These are phyloP conservation scores for Nomia melanderi DNA, from an alignment of 1,140 invertebrate species.

Conservation along the genomic window DNA sequence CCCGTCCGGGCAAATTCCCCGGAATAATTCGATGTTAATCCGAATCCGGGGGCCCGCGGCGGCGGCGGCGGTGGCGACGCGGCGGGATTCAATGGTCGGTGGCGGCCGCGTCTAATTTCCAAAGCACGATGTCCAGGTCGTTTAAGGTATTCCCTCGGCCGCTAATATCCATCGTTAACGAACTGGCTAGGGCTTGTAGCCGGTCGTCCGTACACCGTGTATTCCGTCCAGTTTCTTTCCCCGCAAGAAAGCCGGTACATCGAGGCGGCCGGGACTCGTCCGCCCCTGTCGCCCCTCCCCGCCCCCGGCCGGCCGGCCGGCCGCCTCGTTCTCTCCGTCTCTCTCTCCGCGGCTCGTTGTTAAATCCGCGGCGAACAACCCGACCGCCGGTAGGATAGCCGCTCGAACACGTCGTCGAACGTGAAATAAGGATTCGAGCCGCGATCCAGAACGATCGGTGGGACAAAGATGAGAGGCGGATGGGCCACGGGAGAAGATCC, in stretches of 20 bases:
- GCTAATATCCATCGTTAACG: constrained; percentile 54
- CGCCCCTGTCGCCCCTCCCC: neutral
- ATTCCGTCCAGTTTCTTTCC: constrained; percentile 44
- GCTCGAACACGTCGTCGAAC: constrained; percentile 55
- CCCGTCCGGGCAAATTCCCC: neutral
- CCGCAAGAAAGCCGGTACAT: constrained; percentile 50
- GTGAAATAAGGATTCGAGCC: constrained; percentile 54
- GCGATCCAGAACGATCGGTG: constrained; percentile 32
- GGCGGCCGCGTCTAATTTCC: neutral
- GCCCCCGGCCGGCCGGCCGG: neutral
- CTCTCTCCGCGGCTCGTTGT: constrained; percentile 28
- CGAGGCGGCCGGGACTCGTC: constrained; percentile 13
- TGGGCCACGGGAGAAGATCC: neutral
- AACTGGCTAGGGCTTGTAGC: constrained; percentile 42
- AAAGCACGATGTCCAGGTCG: constrained; percentile 5
- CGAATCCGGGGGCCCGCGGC: neutral
- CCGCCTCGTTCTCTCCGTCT: neutral
- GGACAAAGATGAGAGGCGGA: constrained; percentile 45
- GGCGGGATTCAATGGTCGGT: neutral
- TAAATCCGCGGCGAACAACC: constrained; percentile 61
- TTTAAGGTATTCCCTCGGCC: constrained; percentile 16
- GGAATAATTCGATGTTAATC: constrained; percentile 19
- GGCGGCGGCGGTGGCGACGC: neutral
- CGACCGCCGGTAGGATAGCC: constrained; percentile 32
- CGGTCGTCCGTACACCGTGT: constrained; percentile 44